phyloP scores from a whole-genome alignment of 2,113 vertebrate species.

The Dicrurus megarhynchus region DNA sequence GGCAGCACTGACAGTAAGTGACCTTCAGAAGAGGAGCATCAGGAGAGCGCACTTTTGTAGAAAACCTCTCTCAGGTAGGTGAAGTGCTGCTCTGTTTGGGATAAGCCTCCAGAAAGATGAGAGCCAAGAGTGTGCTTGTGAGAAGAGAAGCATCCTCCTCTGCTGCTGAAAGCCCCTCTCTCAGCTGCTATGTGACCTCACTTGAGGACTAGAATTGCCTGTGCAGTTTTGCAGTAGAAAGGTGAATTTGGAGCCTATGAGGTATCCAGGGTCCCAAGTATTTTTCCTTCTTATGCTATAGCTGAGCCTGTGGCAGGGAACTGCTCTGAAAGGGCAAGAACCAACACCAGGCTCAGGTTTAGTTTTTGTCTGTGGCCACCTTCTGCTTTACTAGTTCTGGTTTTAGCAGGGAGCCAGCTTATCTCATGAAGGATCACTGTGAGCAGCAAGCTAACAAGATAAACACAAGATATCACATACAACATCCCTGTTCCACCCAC shows the following conservation, averaged over 20 bases:
- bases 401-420: not conserved
- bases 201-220: not conserved
- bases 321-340: not conserved
- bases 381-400: not conserved
- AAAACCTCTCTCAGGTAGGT: not conserved
- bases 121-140: not conserved
- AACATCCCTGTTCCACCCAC: not conserved
- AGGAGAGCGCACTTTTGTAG: not conserved
- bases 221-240: not conserved
- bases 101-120: not conserved
- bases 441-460: not conserved
- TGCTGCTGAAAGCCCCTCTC: not conserved
- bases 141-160: not conserved
- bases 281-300: not conserved
- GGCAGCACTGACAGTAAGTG: not conserved
- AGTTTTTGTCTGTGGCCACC: not conserved
- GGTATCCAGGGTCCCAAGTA: not conserved
- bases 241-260: not conserved
- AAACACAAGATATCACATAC: not conserved
- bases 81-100: not conserved
- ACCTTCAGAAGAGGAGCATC: not conserved
- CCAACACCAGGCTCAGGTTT: not conserved
- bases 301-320: fast-evolving
- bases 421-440: not conserved
- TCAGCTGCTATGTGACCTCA: not conserved